Evolutionary conservation across 2,113 vertebrate genomes (phyloP).

Genomic region (Budorcas taxicolor): DNA sequence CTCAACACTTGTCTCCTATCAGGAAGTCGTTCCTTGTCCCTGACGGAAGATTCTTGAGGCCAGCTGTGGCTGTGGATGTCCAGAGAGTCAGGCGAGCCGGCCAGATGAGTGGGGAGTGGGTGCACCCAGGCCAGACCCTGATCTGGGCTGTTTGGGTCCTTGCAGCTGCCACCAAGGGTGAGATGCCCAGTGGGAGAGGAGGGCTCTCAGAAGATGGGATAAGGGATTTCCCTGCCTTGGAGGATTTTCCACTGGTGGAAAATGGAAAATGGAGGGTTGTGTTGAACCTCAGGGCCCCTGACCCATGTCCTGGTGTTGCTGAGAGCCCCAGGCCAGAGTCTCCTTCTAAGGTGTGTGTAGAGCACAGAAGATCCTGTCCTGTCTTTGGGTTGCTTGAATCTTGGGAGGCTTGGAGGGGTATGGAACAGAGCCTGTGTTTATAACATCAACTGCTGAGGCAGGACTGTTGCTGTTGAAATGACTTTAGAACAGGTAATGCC

Average conservation of each 20-base stretch:
- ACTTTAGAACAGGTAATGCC: background rate
- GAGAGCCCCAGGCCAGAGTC: background rate
- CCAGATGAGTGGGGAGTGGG: slow-evolving; percentile 22
- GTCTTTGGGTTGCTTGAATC: background rate
- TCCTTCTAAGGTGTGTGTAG: background rate
- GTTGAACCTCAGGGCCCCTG: background rate
- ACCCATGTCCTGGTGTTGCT: background rate
- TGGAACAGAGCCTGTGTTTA: background rate
- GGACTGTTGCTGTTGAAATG: background rate
- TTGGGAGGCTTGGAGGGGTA: background rate
- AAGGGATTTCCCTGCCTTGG: background rate
- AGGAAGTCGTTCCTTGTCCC: background rate
- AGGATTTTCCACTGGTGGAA: background rate
- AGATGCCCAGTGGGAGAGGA: background rate
- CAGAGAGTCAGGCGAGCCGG: background rate
- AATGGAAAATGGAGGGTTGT: background rate
- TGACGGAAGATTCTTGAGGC: background rate
- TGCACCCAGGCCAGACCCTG: background rate
- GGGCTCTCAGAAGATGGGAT: background rate
- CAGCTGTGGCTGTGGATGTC: background rate
- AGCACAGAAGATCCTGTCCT: background rate
- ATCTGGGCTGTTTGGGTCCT: slow-evolving; percentile 50
- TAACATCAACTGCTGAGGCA: background rate
- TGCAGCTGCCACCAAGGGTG: slow-evolving; percentile 25
- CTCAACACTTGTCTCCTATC: background rate